Evolutionary conservation across 2,113 vertebrate species (phyloP).

Genomic region (Turdus rufiventris): DNA sequence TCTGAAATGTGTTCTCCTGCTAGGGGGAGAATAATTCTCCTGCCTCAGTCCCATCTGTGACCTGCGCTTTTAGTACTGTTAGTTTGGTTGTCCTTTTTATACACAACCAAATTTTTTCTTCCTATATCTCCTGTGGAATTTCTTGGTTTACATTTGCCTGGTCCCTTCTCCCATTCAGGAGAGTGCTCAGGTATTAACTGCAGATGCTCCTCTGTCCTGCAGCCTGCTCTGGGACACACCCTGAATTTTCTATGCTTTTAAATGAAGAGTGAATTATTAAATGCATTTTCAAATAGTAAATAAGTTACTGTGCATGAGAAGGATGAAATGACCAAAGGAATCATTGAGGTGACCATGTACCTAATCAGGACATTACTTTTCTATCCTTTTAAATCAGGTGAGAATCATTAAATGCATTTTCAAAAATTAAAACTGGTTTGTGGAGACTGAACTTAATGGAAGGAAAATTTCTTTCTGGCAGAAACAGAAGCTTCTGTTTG

Average conservation of each 20-base stretch:
- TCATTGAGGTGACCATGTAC: background rate
- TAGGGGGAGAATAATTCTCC: background rate
- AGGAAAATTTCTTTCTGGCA: background rate
- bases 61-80: background rate
- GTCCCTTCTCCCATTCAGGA: fast-evolving
- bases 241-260: background rate
- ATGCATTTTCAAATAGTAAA: background rate
- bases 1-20: background rate
- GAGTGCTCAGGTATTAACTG: fast-evolving
- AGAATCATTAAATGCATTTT: background rate
- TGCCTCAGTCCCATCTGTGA: background rate
- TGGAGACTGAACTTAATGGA: background rate
- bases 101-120: background rate
- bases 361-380: background rate
- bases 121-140: background rate
- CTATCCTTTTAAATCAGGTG: background rate
- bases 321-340: background rate
- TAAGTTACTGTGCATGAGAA: fast-evolving
- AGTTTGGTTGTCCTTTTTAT: background rate
- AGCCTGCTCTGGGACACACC: background rate
- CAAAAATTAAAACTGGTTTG: background rate
- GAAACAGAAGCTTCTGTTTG: background rate
- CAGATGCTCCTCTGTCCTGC: background rate
- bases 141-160: background rate
- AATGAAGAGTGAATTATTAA: background rate